Conservation (phyloP, 1,140 invertebrate genomes). For the Trypoxylus dichotomus region DNA sequence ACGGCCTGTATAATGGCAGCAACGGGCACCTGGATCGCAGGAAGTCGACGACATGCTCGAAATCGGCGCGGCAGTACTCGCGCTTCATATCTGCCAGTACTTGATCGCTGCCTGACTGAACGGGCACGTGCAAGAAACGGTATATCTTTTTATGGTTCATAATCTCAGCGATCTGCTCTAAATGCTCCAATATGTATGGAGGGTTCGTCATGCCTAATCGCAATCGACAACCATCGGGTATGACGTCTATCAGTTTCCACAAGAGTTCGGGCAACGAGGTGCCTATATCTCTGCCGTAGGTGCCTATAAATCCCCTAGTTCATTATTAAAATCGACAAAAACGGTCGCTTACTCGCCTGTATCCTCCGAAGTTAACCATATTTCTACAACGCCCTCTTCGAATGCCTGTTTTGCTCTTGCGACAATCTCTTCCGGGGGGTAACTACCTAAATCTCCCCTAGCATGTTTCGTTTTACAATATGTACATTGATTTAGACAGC, state of each 20-base stretch:
- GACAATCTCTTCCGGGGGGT: conserved; percentile 82
- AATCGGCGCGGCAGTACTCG: conserved; percentile 88
- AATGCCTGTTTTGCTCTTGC: conserved; percentile 82
- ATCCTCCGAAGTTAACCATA: conserved; percentile 99
- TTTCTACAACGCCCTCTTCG: conserved; percentile 89
- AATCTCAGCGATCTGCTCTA: conserved; percentile 89
- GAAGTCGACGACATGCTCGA: conserved; percentile 87
- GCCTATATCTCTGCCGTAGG: conserved; percentile 94
- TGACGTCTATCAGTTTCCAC: conserved; percentile 83
- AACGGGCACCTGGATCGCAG: conserved; percentile 64
- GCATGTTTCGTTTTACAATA: conserved; percentile 99
- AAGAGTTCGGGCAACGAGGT: conserved; percentile 85
- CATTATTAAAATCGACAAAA: not conserved
- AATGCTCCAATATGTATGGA: conserved; percentile 94
- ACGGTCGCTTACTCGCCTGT: conserved; percentile 61
- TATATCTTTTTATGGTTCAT: conserved; percentile 89
- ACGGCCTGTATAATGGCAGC: too few species aligned
- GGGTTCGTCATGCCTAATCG: conserved; percentile 97
- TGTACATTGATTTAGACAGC: conserved; percentile 97
- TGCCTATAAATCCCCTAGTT: conserved; percentile 58
- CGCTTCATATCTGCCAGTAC: conserved; percentile 95
- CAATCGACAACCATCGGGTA: conserved; percentile 87
- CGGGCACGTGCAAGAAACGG: conserved; percentile 94
- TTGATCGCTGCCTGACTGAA: conserved; percentile 93
- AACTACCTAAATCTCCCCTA: conserved; percentile 92